phyloP scores from a whole-genome alignment of 2,888 invertebrate genomes.

The Orthosia gothica region DNA sequence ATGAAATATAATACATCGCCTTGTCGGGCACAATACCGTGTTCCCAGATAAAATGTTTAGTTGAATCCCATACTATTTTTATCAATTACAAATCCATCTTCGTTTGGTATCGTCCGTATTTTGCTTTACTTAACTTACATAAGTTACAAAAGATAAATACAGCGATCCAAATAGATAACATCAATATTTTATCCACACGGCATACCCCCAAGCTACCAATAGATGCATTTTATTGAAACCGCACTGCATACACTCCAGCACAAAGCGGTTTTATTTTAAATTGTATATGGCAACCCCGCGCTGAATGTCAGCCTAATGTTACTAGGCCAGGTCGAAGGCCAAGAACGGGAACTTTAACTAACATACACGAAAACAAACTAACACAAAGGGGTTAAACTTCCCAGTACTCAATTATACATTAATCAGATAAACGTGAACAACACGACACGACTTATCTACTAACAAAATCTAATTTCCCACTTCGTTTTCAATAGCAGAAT shows the following conservation, averaged over 20 bases:
- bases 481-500: slow-evolving; percentile 60
- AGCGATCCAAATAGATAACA: slow-evolving; percentile 30
- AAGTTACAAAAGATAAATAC: slow-evolving; percentile 4
- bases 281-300: slow-evolving; percentile 36
- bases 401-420: slow-evolving; percentile 55
- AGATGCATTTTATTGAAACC: slow-evolving; percentile 42
- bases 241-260: slow-evolving; percentile 25
- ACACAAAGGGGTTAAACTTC: slow-evolving; percentile 36
- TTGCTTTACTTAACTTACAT: neutral
- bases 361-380: slow-evolving; percentile 47
- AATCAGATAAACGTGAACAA: slow-evolving; percentile 57
- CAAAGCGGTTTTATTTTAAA: slow-evolving; percentile 56
- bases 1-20: no score
- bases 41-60: no score
- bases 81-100: neutral
- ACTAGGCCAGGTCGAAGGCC: slow-evolving; percentile 48
- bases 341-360: slow-evolving; percentile 52
- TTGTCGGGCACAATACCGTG: no score
- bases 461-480: slow-evolving; percentile 61
- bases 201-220: no score
- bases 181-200: no score
- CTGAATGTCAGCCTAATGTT: slow-evolving; percentile 62
- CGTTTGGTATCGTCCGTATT: neutral
- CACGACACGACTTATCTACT: slow-evolving; percentile 57
- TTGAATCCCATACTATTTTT: no score